Base-by-base conservation (phyloP, 2,797 vertebrate genomes). In the Onychomys leucogaster region DNA sequence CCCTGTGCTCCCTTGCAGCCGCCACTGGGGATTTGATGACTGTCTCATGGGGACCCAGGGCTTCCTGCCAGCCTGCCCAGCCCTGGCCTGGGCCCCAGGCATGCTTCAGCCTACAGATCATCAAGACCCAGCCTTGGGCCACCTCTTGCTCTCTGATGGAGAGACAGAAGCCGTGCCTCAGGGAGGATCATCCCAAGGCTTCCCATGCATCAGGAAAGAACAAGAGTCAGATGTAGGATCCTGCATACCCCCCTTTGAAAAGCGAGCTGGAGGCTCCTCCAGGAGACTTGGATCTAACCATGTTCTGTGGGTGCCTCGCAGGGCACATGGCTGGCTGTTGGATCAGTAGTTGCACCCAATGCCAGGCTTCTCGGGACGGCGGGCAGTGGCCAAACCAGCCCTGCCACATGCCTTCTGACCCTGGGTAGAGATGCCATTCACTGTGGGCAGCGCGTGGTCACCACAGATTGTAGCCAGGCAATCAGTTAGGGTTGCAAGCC, bases 311-410 rank as follows among this genome's bases (percentile, higher is more conserved):
- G 94, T 91, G 78, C 88, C 93, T 61, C 19, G 88, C 21, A n/a
- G 78, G 93, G 86, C 85, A 85, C 80, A 49, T 37, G 1, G 6
- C 5, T 84, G 84, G 71, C 93, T 96, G 91, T 96, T 97, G 96
- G 96, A 97, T 97, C 96, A 86, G 96, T 0, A 57, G 91, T 95
- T 96, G 89, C 19, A 10, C 94, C 96, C 0, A 14, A 96, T 97
- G 96, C 97, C 98, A 98, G 95, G 96, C 57, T 94, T 97, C 46
- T 3, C 95, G 96, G 98, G 98, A 98, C 98, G 96, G 98, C 91
- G 98, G 97, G 98, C 97, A 94, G 97, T 97, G 97, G 97, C 97
- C 98, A 98, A 98, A 99, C 98, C 98, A 97, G 99, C 98, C 98
- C 95, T 95, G 21, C 98, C 91, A 59, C 99, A 99, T 99, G 98